phyloP scores from a whole-genome alignment of 2,888 invertebrate genomes.

The Aelia acuminata region DNA sequence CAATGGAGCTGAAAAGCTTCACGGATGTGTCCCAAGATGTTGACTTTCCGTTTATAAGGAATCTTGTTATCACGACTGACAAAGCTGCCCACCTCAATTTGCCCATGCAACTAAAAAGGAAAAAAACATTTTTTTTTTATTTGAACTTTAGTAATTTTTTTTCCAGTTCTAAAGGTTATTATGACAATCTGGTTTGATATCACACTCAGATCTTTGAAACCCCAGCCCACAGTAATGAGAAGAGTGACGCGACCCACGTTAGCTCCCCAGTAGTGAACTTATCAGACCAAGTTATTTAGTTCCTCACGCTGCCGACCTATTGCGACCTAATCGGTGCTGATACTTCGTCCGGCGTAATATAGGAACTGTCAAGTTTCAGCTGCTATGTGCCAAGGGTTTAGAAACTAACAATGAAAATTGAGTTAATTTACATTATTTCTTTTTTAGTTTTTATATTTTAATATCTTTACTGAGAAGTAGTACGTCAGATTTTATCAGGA shows the following conservation, averaged over 20 bases:
- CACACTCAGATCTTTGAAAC: neutral
- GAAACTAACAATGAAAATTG: neutral
- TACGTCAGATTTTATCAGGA: no score
- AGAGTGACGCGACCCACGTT: neutral
- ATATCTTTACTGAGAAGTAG: no score
- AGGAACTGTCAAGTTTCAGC: neutral
- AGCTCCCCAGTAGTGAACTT: neutral
- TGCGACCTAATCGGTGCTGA: neutral
- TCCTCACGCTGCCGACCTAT: constrained; percentile 4
- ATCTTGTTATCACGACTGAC: no score
- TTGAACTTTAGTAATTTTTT: no score
- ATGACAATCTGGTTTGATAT: neutral
- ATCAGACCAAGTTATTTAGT: neutral
- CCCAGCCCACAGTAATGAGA: neutral
- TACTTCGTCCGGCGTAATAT: neutral
- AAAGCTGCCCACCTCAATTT: no score
- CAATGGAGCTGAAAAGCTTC: no score
- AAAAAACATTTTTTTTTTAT: no score
- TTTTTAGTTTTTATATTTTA: no score
- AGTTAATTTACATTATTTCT: no score
- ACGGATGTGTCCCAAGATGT: no score
- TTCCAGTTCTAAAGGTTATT: neutral
- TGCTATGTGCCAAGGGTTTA: neutral
- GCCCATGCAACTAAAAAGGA: no score
- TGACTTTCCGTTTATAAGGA: no score